Base-by-base conservation (phyloP, 1,140 invertebrate species). In the Acromyrmex heyeri region DNA sequence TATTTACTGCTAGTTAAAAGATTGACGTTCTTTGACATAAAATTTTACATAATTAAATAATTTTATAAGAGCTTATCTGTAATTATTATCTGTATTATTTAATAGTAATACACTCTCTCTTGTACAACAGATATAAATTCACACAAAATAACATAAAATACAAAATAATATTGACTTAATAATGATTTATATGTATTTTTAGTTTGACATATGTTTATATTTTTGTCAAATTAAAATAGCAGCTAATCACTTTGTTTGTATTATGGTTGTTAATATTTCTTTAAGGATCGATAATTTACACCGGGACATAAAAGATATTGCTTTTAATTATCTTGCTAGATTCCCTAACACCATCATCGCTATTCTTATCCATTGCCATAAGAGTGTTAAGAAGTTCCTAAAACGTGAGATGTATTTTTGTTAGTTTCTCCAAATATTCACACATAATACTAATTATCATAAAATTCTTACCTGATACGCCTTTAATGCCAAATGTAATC, bases 221-320 rank as follows among this genome's bases (percentile, higher is more conserved):
- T 24, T 69, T 69, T 48, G 6, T 14, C 5, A 16, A 48, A 0
- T 21, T 34, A 44, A 65, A 67, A 69, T 12, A 48, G 44, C 21
- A 48, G 48, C 16, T 44, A 24, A 48, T 48, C 1, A 48, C 0
- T 24, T 48, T 18, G 7, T 67, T 38, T 44, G 8, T 67, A 65
- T 8, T 18, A 38, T 38, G 18, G 16, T 12, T 64, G 18, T 65
- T 38, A 65, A 6, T 21, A 44, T 65, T 65, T 12, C 16, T n/a
- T 65, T 24, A 10, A 59, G 3, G 10, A 59, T 24, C 8, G 30
- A 34, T 65, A 14, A 65, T 65, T 65, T 34, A 34, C 27, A 65
- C 12, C 83, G 98, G 96, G 14, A 99, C 97, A 94, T 99, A 99
- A 95, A 99, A 99, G 87, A 99, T 97, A 95, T 98, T 98, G 93